These are phyloP conservation scores for Kryptopterus vitreolus DNA, from an alignment of 2,797 vertebrate species.

Conservation along the genomic window DNA sequence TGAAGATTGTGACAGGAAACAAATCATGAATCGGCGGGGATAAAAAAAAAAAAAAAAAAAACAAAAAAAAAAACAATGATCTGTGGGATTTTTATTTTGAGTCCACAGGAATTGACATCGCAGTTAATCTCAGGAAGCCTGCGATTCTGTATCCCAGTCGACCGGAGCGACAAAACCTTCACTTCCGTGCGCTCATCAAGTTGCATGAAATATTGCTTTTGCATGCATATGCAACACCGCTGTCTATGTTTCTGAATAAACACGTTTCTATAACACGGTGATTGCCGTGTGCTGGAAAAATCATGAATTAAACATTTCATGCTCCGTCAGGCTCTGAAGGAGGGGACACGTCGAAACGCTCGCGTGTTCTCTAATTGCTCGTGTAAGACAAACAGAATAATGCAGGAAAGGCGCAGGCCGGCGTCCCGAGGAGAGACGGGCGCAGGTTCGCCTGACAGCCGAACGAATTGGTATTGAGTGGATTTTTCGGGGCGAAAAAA, in stretches of 20 bases:
- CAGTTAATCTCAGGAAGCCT: background rate
- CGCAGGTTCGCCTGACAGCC: conserved; percentile 41
- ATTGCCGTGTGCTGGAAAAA: conserved; percentile 8
- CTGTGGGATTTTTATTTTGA: background rate
- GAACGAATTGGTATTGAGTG: conserved; percentile 59
- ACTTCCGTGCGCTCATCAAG: background rate
- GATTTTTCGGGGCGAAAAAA: conserved; percentile 53
- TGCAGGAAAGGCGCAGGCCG: background rate
- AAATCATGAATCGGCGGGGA: too few species aligned
- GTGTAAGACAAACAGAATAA: conserved; percentile 39
- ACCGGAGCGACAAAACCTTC: background rate
- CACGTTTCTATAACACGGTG: background rate
- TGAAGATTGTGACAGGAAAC: background rate
- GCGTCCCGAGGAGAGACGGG: conserved; percentile 31
- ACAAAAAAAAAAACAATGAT: background rate
- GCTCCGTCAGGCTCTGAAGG: conserved; percentile 35
- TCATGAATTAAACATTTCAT: conserved; percentile 44
- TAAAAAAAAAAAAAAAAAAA: too few species aligned
- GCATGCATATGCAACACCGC: conserved; percentile 11
- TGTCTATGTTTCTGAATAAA: conserved; percentile 31
- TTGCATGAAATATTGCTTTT: conserved; percentile 10
- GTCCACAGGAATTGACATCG: background rate
- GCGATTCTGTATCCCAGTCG: background rate
- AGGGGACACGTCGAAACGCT: conserved; percentile 34
- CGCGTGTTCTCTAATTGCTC: conserved; percentile 42